Base-by-base conservation (phyloP, 1,140 invertebrate species). In the Mercenaria mercenaria region DNA sequence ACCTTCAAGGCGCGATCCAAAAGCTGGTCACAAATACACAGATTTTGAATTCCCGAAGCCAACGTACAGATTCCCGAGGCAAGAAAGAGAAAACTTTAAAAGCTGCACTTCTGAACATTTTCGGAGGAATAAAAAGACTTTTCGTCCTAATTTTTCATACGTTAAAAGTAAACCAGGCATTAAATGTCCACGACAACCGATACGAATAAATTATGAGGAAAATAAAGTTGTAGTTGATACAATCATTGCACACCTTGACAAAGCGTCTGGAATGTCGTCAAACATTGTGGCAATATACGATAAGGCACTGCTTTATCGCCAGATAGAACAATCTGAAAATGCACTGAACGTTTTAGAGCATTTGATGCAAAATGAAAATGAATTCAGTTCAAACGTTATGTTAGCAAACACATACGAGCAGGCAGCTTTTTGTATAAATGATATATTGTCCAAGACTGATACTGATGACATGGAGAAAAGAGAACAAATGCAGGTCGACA, bases 331-430 rank as follows among this genome's bases (percentile, higher is more conserved):
- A 2, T 3, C 76, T 29, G 8, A 26, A 23, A 41, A 47, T n/a
- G 76, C 76, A 18, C 29, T 47, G 6, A 37, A 47, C 8, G 23
- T 79, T 37, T 79, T 79, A n/a, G 50, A 20, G 29, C n/a, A 47
- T 47, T 18, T 79, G 3, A 10, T 50, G 15, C 15, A 52, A n/a
- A 47, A 79, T 52, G 15, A 79, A 15, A 20, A 47, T 56, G 23
- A n/a, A 23, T n/a, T 23, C 18, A 4, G 23, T 50, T 50, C 76
- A 37, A 23, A 23, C 23, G 43, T 79, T 50, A 26, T 1, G 39
- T 13, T 79, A 3, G 39, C 76, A 26, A 79, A 79, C 50, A 26
- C 43, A 26, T 79, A 79, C n/a, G 76, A 79, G 47, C 76, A 79
- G 29, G 41, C 76, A 10, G 76, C 76, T 1, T 52, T 47, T 50